Evolutionary conservation across 2,113 vertebrate species (phyloP).

Genomic region (Cettia cetti): DNA sequence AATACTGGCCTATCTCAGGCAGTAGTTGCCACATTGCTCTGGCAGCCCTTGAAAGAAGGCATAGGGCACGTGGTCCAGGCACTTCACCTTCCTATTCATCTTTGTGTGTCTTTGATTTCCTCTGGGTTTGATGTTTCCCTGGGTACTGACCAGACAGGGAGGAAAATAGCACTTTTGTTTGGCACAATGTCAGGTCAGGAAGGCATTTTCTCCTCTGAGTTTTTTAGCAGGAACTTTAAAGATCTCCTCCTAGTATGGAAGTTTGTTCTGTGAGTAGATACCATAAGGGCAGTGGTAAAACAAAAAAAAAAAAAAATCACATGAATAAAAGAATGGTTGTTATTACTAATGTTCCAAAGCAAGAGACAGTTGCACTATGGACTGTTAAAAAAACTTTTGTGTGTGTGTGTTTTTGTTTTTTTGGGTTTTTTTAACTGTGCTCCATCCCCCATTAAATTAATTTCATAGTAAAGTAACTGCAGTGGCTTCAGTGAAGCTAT

Average conservation of each 20-base stretch:
- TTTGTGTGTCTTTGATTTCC: background rate
- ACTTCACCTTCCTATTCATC: background rate
- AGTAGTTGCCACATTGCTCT: background rate
- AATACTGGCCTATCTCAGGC: background rate
- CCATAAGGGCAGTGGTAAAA: background rate
- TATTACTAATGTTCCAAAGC: background rate
- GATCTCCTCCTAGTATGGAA: background rate
- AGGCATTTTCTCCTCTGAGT: background rate
- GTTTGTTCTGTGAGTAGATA: background rate
- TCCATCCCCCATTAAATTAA: background rate
- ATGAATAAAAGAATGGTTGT: background rate
- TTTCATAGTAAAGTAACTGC: background rate
- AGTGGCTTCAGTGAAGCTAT: background rate
- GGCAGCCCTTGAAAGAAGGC: background rate
- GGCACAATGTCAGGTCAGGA: rapidly evolving
- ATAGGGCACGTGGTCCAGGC: background rate
- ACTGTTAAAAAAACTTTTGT: background rate
- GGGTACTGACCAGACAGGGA: background rate
- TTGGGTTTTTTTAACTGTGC: background rate
- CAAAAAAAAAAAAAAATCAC: background rate
- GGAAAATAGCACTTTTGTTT: background rate
- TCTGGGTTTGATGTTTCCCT: background rate
- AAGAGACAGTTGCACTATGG: background rate
- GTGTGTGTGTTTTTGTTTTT: no score
- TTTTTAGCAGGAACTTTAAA: background rate